phyloP scores from a whole-genome alignment of 2,888 invertebrate species.

The Mylabris sibirica region DNA sequence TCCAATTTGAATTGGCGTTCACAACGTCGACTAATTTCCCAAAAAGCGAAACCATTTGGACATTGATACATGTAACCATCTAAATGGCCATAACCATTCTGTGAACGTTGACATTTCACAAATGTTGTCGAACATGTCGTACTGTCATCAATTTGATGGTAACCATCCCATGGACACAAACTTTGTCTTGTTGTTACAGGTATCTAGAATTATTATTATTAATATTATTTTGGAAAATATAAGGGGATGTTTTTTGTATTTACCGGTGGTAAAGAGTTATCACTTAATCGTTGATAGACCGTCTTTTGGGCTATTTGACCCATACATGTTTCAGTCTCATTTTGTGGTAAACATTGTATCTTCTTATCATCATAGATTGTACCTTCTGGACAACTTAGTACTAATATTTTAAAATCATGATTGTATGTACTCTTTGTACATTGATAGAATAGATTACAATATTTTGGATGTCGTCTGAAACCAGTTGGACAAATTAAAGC shows the following conservation, averaged over 20 bases:
- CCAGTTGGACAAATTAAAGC: constrained; percentile 82
- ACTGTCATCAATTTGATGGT: constrained; percentile 71
- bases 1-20: constrained; percentile 70
- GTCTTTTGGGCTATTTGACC: constrained; percentile 66
- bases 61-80: constrained; percentile 79
- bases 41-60: constrained; percentile 78
- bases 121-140: constrained; percentile 76
- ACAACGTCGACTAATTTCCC: constrained; percentile 80
- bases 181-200: constrained; percentile 65
- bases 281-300: constrained; percentile 65
- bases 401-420: constrained; percentile 76
- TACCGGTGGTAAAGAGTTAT: constrained; percentile 68
- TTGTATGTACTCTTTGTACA: constrained; percentile 73
- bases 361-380: constrained; percentile 78
- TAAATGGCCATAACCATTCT: constrained; percentile 62
- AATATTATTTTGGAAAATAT: constrained; percentile 1
- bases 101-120: constrained; percentile 71
- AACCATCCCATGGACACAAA: constrained; percentile 74
- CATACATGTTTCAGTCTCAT: constrained; percentile 67
- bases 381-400: constrained; percentile 78
- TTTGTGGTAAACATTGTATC: constrained; percentile 75
- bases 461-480: constrained; percentile 82
- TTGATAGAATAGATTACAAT: constrained; percentile 85
- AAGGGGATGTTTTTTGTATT: constrained; percentile 50
- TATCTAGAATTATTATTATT: constrained; percentile 65